Evolutionary conservation across 2,113 vertebrate species (phyloP).

Genomic region (Neofelis nebulosa): DNA sequence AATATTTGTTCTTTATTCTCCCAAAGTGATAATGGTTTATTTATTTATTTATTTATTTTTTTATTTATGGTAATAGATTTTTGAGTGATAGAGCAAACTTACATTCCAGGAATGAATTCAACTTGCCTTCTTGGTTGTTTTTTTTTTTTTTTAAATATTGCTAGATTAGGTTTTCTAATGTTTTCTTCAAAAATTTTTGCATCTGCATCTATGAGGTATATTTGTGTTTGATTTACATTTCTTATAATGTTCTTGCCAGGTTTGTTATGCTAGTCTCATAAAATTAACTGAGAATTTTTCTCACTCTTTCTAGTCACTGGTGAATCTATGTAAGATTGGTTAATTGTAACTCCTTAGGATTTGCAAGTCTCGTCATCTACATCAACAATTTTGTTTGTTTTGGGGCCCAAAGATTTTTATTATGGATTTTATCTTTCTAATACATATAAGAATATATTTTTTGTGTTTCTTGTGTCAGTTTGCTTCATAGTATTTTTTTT

Average conservation of each 20-base stretch:
- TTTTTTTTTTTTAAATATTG: not conserved
- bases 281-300: not conserved
- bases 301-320: not conserved
- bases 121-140: not conserved
- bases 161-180: not conserved
- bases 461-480: not conserved
- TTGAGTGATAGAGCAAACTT: not conserved
- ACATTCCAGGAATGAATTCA: not conserved
- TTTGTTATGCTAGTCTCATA: not conserved
- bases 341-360: not conserved
- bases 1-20: not conserved
- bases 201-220: not conserved
- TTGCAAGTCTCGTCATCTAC: too few relatives aligned
- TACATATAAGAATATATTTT: not conserved
- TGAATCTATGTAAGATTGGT: not conserved
- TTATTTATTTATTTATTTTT: not conserved
- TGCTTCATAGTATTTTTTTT: not conserved
- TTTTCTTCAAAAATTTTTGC: not conserved
- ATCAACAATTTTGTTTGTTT: not conserved
- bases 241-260: not conserved
- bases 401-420: not conserved
- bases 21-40: not conserved
- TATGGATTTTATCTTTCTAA: not conserved
- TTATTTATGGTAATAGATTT: not conserved
- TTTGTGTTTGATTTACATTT: not conserved